Conservation (phyloP, 2,888 invertebrate genomes). For the Rotaria macrura region DNA sequence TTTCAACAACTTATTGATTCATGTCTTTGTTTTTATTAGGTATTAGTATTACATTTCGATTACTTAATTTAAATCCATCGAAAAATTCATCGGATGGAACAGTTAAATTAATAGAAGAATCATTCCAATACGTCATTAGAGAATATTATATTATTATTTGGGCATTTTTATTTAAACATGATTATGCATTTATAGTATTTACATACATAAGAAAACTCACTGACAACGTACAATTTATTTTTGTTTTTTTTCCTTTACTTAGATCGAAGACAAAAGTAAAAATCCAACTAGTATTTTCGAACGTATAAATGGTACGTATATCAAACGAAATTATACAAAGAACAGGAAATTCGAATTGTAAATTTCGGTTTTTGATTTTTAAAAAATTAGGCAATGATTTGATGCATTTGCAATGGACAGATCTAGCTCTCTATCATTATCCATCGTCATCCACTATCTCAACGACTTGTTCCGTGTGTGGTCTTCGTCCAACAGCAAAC, state of each 20-base stretch:
- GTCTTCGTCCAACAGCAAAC: background rate
- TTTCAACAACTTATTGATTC: no score
- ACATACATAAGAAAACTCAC: background rate
- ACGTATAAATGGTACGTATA: background rate
- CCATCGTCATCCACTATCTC: background rate
- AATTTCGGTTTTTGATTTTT: no score
- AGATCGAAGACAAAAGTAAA: background rate
- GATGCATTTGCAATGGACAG: background rate
- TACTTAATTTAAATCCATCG: background rate
- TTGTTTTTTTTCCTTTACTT: background rate
- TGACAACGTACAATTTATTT: background rate
- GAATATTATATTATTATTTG: background rate
- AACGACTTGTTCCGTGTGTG: background rate
- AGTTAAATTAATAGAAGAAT: background rate
- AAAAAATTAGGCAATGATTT: background rate
- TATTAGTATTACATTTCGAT: background rate
- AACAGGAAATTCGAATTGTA: background rate
- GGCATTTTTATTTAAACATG: background rate
- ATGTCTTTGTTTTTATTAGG: background rate
- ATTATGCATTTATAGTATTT: background rate
- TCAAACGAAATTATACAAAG: no score
- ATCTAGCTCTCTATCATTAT: background rate
- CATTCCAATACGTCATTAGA: background rate
- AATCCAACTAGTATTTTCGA: background rate
- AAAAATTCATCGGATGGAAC: background rate